These are phyloP conservation scores for Narcine bancroftii DNA, from an alignment of 2,113 vertebrate genomes.

Conservation along the genomic window DNA sequence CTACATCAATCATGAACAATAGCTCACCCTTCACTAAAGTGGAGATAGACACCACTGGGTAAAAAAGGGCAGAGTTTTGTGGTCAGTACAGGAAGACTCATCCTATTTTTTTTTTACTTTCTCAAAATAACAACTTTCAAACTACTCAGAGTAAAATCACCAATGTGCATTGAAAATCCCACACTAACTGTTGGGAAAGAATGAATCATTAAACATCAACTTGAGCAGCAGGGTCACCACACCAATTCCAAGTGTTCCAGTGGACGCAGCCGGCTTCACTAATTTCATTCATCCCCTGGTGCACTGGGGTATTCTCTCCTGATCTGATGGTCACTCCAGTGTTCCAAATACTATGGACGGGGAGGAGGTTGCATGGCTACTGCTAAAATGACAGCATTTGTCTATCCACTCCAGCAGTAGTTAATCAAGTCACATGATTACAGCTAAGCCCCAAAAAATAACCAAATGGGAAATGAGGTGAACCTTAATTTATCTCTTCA, in stretches of 20 bases:
- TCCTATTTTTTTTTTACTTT: background rate
- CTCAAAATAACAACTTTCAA: background rate
- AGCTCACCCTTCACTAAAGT: background rate
- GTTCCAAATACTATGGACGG: background rate
- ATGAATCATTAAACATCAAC: background rate
- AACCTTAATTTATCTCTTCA: background rate
- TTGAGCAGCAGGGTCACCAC: background rate
- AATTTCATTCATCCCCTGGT: background rate
- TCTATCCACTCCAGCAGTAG: background rate
- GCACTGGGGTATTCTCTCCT: background rate
- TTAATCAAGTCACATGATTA: background rate
- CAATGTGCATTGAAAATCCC: background rate
- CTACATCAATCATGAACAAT: background rate
- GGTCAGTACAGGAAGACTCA: background rate
- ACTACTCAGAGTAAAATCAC: background rate
- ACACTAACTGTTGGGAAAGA: background rate
- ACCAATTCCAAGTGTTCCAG: background rate
- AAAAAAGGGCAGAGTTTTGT: too few species aligned
- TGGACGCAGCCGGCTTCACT: background rate
- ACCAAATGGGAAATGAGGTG: background rate
- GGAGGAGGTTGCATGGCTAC: background rate
- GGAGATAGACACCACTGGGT: background rate
- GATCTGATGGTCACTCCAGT: background rate
- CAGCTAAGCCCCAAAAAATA: background rate
- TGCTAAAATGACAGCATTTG: background rate